Base-by-base conservation (phyloP, 2,113 vertebrate species). In the Chionis minor region DNA sequence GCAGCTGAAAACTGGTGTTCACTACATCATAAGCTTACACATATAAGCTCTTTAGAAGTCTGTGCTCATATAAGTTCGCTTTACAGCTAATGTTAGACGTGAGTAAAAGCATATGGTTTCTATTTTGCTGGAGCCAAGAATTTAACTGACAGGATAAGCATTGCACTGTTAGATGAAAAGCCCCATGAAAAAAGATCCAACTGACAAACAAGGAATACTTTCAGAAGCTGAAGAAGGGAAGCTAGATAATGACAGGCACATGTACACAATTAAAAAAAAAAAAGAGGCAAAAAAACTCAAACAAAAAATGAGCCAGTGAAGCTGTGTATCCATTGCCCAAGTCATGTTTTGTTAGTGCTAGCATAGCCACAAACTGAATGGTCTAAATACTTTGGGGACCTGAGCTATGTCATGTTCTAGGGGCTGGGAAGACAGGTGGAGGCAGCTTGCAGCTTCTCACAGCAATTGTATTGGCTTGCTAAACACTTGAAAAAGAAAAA, bases 31-130 rank as follows among this genome's bases (percentile, higher is more conserved):
- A 79, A 55, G 12, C 38, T 88, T 65, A 78, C 18, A 86, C 3
- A 55, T n/a, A 66, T 32, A 73, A 90, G 24, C n/a, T 62, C 26
- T 44, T 79, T 7, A 81, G 32, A 84, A 87, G 59, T 35, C 44
- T 55, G 14, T 38, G 62, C 58, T 90, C 71, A 74, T 8, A 33
- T 47, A 80, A 63, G 27, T 75, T 79, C 59, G n/a, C 54, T 86
- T 71, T 44, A 95, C 45, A 96, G 83, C 83, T 95, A 86, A 93
- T 54, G 38, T 69, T 52, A 71, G 66, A 65, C 56, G 88, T 23
- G 32, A 93, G 40, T 73, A 92, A 86, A 95, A 89, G 38, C 86
- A 51, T 90, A 32, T 6, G 0, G 87, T 75, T 87, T 72, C 27
- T 78, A 26, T 62, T 58, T 75, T 11, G 16, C 63, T 17, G 27